Conservation (phyloP, 2,888 invertebrate species). For the Hofmannophila pseudospretella region DNA sequence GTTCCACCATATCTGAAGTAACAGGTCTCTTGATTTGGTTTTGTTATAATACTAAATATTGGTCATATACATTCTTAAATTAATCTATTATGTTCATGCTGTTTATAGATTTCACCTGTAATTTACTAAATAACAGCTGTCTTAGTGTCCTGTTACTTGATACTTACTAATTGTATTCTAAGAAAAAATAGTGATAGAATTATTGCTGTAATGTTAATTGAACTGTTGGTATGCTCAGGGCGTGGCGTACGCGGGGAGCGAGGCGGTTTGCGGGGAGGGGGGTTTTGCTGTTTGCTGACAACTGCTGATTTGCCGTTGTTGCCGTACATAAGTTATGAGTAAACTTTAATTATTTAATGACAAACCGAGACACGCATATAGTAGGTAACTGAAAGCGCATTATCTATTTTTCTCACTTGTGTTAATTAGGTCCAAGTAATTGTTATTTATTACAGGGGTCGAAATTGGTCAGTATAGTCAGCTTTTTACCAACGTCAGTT, state of each 20-base stretch:
- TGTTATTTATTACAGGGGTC: too few relatives aligned
- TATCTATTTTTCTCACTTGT: too few relatives aligned
- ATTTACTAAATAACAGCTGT: too few relatives aligned
- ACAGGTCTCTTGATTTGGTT: too few relatives aligned
- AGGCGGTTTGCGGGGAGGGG: conserved; percentile 63
- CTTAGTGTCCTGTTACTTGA: neutral
- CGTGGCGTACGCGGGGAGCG: conserved; percentile 69
- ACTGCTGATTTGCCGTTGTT: conserved; percentile 76
- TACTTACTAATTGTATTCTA: neutral
- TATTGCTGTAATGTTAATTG: conserved; percentile 51
- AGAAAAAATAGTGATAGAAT: conserved; percentile 3
- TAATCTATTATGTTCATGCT: too few relatives aligned
- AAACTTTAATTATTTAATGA: conserved; percentile 71
- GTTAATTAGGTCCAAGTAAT: too few relatives aligned
- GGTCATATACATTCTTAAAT: too few relatives aligned
- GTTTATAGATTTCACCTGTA: too few relatives aligned
- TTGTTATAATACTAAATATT: too few relatives aligned
- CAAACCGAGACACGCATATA: conserved; percentile 56
- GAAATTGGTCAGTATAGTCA: too few relatives aligned
- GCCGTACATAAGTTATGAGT: conserved; percentile 76
- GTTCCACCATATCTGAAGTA: too few relatives aligned
- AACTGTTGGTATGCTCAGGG: conserved; percentile 75
- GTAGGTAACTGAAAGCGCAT: conserved; percentile 24
- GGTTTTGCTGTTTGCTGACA: conserved; percentile 73
- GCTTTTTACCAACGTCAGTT: too few relatives aligned